A percentile compares a stretch with the other conserved stretches of the same genome.
phyloP scores from a whole-genome alignment of 2,113 vertebrate species.

The Lagopus leucura region DNA sequence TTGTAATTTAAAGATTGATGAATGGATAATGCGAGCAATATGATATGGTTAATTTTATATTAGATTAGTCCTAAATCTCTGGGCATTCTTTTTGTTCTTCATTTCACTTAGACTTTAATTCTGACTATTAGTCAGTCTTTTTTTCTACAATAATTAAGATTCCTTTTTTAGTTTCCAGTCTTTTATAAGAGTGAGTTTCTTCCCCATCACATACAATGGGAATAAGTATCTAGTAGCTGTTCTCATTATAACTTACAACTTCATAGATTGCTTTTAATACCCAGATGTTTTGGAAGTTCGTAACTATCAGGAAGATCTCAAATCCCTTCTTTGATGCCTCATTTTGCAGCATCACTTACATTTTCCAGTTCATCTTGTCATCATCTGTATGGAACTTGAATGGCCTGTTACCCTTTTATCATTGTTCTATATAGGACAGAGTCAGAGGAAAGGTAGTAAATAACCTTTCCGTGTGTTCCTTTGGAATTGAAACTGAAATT shows the following conservation, averaged over 20 bases:
- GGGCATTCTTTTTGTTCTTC: fast-evolving
- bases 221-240: background rate
- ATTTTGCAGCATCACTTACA: background rate
- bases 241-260: background rate
- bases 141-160: background rate
- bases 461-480: background rate
- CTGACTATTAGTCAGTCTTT: background rate
- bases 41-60: background rate
- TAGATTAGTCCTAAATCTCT: background rate
- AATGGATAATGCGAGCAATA: background rate
- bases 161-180: background rate
- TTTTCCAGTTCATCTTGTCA: background rate
- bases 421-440: background rate
- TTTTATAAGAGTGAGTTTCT: background rate
- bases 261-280: background rate
- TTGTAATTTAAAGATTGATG: background rate
- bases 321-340: background rate
- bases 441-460: background rate
- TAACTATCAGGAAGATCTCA: background rate
- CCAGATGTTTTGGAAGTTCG: background rate
- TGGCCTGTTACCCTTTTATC: background rate
- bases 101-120: background rate
- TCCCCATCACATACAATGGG: background rate
- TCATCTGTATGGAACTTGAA: background rate
- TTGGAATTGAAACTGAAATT: background rate